These are phyloP conservation scores for Ctenicera cuprea DNA, from an alignment of 2,888 invertebrate species.

Conservation along the genomic window DNA sequence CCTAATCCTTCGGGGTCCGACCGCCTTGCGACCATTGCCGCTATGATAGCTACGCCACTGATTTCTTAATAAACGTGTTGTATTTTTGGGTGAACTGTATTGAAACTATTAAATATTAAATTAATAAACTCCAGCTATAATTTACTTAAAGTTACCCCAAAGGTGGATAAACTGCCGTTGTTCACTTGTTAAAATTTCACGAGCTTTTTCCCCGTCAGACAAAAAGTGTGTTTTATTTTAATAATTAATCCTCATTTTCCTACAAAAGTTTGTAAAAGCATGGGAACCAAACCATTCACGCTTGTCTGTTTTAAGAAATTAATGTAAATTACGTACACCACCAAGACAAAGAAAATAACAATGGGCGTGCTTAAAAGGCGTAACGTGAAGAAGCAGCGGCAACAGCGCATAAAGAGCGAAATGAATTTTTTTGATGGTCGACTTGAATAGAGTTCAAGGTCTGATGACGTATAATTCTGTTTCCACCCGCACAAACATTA, in stretches of 20 bases:
- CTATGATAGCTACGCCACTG: too few relatives aligned
- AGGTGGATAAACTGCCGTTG: too few relatives aligned
- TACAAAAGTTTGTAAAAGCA: constrained; percentile 5
- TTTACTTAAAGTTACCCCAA: too few relatives aligned
- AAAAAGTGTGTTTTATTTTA: constrained; percentile 7
- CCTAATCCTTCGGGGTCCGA: too few relatives aligned
- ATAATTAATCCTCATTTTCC: constrained; percentile 2
- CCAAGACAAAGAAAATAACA: constrained; percentile 44
- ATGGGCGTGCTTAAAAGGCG: constrained; percentile 48
- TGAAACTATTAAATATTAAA: too few relatives aligned
- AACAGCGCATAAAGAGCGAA: constrained; percentile 50
- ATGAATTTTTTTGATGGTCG: constrained; percentile 51
- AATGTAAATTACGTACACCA: constrained; percentile 37
- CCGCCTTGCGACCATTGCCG: too few relatives aligned
- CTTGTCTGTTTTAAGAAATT: constrained; percentile 37
- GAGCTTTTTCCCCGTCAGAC: background rate
- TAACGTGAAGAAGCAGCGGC: constrained; percentile 43
- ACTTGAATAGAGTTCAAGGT: constrained; percentile 65
- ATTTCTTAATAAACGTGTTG: too few relatives aligned
- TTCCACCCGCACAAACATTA: constrained; percentile 51
- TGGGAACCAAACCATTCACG: constrained; percentile 30
- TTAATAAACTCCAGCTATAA: too few relatives aligned
- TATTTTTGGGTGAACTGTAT: too few relatives aligned
- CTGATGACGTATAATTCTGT: constrained; percentile 61
- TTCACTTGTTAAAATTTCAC: background rate